Percentiles rank a stretch among this genome's conserved stretches.
Conservation (phyloP, 2,797 vertebrate species). For the Pantherophis alleghaniensis region DNA sequence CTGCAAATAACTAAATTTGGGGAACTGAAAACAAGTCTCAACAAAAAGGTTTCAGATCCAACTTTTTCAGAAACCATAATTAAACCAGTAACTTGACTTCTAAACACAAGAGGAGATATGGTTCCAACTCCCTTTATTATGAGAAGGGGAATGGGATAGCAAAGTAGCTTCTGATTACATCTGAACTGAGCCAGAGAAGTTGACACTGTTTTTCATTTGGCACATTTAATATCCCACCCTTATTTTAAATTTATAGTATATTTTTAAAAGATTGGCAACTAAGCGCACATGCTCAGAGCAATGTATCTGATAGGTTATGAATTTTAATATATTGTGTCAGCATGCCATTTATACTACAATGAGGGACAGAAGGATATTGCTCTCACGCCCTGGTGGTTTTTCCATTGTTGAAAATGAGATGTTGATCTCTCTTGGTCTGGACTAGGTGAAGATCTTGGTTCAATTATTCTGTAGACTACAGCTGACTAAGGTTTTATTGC, state of each 20-base stretch:
- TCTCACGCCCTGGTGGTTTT: background rate
- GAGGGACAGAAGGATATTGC: background rate
- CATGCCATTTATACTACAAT: background rate
- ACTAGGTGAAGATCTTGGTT: background rate
- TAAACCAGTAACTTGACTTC: background rate
- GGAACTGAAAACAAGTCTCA: background rate
- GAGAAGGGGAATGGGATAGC: background rate
- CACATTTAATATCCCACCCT: background rate
- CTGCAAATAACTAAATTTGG: background rate
- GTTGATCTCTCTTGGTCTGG: background rate
- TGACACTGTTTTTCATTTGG: background rate
- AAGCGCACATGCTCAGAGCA: background rate
- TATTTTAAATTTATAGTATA: background rate
- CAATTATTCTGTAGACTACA: background rate
- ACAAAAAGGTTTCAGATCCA: background rate
- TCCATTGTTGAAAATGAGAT: background rate
- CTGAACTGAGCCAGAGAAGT: background rate
- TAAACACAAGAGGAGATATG: background rate
- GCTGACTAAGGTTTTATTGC: background rate
- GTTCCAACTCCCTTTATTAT: background rate
- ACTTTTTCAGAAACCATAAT: background rate
- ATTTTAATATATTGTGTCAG: background rate
- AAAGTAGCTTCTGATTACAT: background rate
- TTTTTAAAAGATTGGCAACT: background rate
- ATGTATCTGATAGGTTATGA: background rate